phyloP scores from a whole-genome alignment of 2,113 vertebrate species.

The Natator depressus region DNA sequence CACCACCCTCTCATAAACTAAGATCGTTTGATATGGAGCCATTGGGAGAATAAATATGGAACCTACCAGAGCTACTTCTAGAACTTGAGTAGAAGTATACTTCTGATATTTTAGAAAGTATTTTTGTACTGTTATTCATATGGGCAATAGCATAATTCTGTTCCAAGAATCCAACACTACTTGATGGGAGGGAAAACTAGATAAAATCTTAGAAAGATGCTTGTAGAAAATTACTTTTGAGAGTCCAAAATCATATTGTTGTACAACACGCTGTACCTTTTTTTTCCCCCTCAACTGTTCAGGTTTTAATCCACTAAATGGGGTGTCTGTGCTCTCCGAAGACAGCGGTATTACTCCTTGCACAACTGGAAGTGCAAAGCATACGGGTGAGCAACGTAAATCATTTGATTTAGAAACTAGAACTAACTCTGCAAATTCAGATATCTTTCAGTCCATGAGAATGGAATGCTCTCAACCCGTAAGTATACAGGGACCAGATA shows the following conservation, averaged over 20 bases:
- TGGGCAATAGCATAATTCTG: background rate
- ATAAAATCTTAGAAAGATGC: background rate
- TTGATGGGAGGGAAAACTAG: background rate
- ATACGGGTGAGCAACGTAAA: background rate
- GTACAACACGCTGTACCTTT: background rate
- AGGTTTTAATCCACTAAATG: constrained; percentile 57
- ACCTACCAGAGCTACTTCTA: background rate
- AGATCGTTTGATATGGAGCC: background rate
- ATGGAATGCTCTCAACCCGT: background rate
- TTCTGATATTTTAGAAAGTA: background rate
- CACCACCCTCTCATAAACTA: background rate
- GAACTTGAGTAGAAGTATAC: background rate
- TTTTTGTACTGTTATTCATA: background rate
- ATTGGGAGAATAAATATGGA: background rate
- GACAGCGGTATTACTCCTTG: background rate
- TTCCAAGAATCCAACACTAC: background rate
- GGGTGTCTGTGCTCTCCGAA: constrained; percentile 13
- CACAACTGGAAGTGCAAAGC: background rate
- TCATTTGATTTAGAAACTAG: background rate
- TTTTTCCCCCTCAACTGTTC: background rate
- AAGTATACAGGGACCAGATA: background rate
- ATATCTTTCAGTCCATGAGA: background rate
- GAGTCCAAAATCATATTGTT: background rate
- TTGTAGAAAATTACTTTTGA: background rate
- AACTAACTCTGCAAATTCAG: background rate